Evolutionary conservation across 2,888 invertebrate genomes (phyloP).

Genomic region (Harmothoe impar): DNA sequence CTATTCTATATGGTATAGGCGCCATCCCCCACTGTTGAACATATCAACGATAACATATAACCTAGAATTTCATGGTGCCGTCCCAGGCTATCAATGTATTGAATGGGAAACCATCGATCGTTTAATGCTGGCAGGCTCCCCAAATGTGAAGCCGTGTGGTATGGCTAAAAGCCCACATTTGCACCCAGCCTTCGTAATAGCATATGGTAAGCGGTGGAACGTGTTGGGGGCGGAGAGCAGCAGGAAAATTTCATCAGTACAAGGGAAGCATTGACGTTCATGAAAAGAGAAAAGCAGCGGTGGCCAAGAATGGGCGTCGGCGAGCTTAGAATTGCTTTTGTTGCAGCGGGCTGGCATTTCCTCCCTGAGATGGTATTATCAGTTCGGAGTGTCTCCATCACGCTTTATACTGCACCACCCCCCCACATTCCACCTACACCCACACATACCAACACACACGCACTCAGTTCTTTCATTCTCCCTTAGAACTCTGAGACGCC

Average conservation of each 20-base stretch:
- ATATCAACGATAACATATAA: too few species aligned
- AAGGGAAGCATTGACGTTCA: too few species aligned
- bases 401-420: too few species aligned
- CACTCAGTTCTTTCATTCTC: neutral
- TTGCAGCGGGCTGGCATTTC: slow-evolving; percentile 6
- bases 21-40: too few species aligned
- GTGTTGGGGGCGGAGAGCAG: too few species aligned
- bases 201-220: too few species aligned
- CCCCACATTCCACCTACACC: neutral
- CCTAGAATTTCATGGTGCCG: neutral
- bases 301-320: neutral
- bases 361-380: neutral
- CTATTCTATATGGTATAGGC: too few species aligned
- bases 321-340: slow-evolving; percentile 29
- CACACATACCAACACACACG: neutral
- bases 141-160: neutral
- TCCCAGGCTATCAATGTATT: neutral
- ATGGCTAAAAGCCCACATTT: neutral
- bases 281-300: too few species aligned
- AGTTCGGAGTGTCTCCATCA: too few species aligned
- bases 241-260: too few species aligned
- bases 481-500: neutral
- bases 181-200: neutral
- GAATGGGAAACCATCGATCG: slow-evolving; percentile 5
- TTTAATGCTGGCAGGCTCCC: neutral